Conservation (phyloP, 2,888 invertebrate species). For the Stenurella melanura region DNA sequence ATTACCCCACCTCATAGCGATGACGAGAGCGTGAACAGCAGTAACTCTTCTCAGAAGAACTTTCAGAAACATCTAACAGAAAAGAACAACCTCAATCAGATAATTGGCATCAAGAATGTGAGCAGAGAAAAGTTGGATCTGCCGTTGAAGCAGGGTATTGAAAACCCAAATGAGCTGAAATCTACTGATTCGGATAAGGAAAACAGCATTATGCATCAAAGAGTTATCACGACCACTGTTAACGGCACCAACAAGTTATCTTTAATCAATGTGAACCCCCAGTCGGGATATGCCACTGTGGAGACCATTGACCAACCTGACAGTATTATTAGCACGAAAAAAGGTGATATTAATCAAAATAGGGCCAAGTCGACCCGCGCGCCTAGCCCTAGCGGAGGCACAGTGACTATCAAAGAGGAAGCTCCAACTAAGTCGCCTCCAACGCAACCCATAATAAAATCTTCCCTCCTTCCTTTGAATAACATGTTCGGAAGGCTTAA, state of each 20-base stretch:
- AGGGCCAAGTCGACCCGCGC: constrained; percentile 62
- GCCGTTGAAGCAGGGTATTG: constrained; percentile 22
- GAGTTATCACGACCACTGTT: constrained; percentile 57
- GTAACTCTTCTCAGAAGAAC: constrained; percentile 58
- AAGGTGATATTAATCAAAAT: constrained; percentile 37
- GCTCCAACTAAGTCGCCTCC: constrained; percentile 49
- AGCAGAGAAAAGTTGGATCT: constrained; percentile 8
- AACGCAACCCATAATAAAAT: constrained; percentile 70
- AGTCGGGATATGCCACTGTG: constrained; percentile 71
- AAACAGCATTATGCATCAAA: constrained; percentile 50
- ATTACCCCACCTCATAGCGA: constrained; percentile 92
- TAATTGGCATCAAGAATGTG: constrained; percentile 33
- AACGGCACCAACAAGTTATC: constrained; percentile 63
- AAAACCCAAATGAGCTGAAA: constrained; percentile 52
- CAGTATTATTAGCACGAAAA: constrained; percentile 26
- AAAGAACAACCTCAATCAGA: constrained; percentile 54
- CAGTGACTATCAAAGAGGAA: constrained; percentile 63
- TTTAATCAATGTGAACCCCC: constrained; percentile 69
- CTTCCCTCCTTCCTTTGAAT: constrained; percentile 79
- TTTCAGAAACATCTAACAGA: constrained; percentile 55
- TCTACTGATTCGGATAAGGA: constrained; percentile 54
- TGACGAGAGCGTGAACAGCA: constrained; percentile 81
- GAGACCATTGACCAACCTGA: constrained; percentile 64
- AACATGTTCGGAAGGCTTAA: constrained; percentile 84
- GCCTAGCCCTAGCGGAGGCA: constrained; percentile 70